These are phyloP conservation scores for Thunnus maccoyii DNA, from an alignment of 2,113 vertebrate genomes.

Conservation along the genomic window DNA sequence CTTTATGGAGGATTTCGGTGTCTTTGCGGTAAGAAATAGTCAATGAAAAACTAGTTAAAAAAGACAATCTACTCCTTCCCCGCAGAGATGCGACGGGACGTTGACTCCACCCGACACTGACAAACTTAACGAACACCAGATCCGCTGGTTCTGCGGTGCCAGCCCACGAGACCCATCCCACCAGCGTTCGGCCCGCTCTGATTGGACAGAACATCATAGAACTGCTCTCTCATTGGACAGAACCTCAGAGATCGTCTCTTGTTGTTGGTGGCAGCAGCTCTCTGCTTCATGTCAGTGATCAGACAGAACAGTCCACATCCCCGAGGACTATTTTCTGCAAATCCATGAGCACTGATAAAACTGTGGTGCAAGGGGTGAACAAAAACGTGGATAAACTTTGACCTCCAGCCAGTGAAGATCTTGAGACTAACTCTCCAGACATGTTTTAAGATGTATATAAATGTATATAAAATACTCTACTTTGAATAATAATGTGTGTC, in stretches of 20 bases:
- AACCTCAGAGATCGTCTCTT: neutral
- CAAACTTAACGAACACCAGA: constrained; percentile 55
- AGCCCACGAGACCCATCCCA: constrained; percentile 77
- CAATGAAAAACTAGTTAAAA: constrained; percentile 42
- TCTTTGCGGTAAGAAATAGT: constrained; percentile 30
- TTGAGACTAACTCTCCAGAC: neutral
- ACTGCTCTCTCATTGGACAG: constrained; percentile 68
- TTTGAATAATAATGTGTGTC: neutral
- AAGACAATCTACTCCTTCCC: constrained; percentile 51
- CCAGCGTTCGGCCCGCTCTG: constrained; percentile 35
- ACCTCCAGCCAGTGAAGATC: neutral
- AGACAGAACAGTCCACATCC: constrained; percentile 25
- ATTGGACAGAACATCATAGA: constrained; percentile 70
- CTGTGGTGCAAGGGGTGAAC: neutral
- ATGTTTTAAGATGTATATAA: neutral
- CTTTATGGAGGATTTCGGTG: constrained; percentile 51
- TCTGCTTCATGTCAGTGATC: constrained; percentile 56
- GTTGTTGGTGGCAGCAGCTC: constrained; percentile 66
- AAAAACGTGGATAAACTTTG: neutral
- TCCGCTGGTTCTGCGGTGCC: constrained; percentile 74
- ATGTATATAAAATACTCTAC: neutral
- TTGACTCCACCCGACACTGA: constrained; percentile 85
- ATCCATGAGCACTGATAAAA: constrained; percentile 14
- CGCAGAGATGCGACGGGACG: constrained; percentile 72
- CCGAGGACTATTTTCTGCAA: neutral